A percentile compares a stretch with the other conserved stretches of the same genome.
phyloP scores from a whole-genome alignment of 2,797 vertebrate species.

The Cyclopterus lumpus region DNA sequence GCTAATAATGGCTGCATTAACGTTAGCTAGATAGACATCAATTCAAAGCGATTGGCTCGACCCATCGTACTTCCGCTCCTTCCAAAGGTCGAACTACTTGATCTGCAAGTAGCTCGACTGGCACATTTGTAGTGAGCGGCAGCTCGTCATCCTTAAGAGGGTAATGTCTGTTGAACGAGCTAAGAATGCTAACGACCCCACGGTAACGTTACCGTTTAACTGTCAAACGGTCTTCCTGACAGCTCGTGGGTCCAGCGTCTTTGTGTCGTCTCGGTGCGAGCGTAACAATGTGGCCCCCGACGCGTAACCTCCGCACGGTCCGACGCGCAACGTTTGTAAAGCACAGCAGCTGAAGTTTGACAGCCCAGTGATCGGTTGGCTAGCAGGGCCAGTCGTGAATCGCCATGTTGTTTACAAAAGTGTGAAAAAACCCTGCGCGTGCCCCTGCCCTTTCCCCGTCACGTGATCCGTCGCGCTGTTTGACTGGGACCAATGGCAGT shows the following conservation, averaged over 20 bases:
- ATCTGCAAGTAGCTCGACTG: neutral
- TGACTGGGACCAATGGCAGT: neutral
- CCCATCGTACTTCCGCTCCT: neutral
- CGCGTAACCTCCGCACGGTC: neutral
- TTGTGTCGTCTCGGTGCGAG: neutral
- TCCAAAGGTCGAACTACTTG: neutral
- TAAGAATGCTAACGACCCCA: conserved; percentile 55
- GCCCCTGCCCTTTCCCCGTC: conserved; percentile 51
- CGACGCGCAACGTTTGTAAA: neutral
- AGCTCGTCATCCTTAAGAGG: neutral
- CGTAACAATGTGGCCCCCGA: neutral
- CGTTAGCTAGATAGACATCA: neutral
- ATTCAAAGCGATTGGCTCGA: neutral
- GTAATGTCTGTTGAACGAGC: conserved; percentile 46
- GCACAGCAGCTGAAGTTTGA: neutral
- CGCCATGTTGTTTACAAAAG: conserved; percentile 89
- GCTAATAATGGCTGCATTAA: neutral
- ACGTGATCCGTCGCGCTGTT: conserved; percentile 42
- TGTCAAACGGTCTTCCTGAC: conserved; percentile 64
- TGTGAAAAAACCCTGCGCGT: conserved; percentile 65
- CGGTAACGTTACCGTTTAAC: conserved; percentile 65
- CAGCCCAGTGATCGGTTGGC: conserved; percentile 43
- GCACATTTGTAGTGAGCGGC: neutral
- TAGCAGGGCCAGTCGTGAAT: conserved; percentile 49
- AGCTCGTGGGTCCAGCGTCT: conserved; percentile 53